A percentile compares a stretch with the other conserved stretches of the same genome.
Conservation (phyloP, 92 coral and sea anemone species). For the Plumapathes pennacea region DNA sequence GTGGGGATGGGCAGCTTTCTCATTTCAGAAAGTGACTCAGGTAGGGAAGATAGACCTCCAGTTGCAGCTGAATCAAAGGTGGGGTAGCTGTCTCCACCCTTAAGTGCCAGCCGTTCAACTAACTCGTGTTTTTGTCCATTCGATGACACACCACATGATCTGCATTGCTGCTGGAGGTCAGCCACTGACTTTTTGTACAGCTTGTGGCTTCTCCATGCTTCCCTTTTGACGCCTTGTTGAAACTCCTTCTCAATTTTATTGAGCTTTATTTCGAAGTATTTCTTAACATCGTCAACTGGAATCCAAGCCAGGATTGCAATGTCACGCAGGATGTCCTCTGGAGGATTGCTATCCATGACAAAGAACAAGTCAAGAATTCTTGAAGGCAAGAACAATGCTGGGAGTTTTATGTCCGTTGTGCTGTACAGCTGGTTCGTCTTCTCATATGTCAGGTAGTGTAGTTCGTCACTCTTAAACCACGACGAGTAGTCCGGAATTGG, state of each 20-base stretch:
- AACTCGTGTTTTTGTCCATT: slow-evolving; percentile 28
- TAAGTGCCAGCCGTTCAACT: slow-evolving; percentile 8
- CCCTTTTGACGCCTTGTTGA: slow-evolving; percentile 18
- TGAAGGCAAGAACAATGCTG: slow-evolving; percentile 34
- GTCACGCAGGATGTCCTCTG: slow-evolving; percentile 12
- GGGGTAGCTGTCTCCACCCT: slow-evolving; percentile 3
- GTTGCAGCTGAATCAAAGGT: slow-evolving; percentile 19
- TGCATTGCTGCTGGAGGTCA: slow-evolving; percentile 18
- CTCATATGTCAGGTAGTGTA: slow-evolving; percentile 43
- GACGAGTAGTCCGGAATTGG: slow-evolving; percentile 47
- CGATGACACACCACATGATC: slow-evolving; percentile 6
- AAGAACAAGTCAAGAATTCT: slow-evolving; percentile 39
- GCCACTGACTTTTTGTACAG: slow-evolving; percentile 24
- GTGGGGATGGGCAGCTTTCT: slow-evolving; percentile 45
- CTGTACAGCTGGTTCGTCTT: slow-evolving; percentile 1
- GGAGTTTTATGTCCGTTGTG: slow-evolving; percentile 8
- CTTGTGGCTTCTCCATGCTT: slow-evolving; percentile 34
- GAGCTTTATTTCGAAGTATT: slow-evolving; percentile 17
- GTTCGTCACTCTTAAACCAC: slow-evolving; percentile 42
- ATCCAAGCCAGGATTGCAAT: slow-evolving; percentile 41
- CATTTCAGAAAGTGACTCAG: slow-evolving; percentile 19
- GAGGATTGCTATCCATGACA: slow-evolving; percentile 22
- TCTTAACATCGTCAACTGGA: slow-evolving; percentile 26
- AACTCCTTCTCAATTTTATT: slow-evolving; percentile 18
- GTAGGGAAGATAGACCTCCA: slow-evolving; percentile 19